Evolutionary conservation across 2,888 invertebrate genomes (phyloP), one percentile per base, ranked within the genome.

Genomic region (Drosophila paracracens): DNA sequence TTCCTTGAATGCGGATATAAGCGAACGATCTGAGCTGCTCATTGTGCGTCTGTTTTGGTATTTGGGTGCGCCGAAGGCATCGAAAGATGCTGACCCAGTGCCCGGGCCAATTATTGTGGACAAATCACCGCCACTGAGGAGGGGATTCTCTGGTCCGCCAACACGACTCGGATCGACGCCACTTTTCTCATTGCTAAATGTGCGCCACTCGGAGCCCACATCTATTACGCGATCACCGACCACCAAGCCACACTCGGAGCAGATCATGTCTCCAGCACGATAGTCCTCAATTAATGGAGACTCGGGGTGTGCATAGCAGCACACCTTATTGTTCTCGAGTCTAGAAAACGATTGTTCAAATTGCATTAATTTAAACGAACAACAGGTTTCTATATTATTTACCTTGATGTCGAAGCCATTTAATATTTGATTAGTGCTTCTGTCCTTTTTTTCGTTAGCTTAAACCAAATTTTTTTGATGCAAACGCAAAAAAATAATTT

Each of bases 121-220:
- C 33, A 99, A 94, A 93, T 99, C 99, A 51, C 98, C 97, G 0
- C 99, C 99, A 88, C 97, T 97, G 0, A 99, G 94, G 4, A 99
- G 94, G 0, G 98, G 98, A 94, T 99, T 99, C 94, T 99, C 99
- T 0, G 99, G 98, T 0, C 99, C 99, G 94, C 99, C 99, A 77
- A 99, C 99, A 97, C 99, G 99, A 94, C 99, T 99, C 6, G 99
- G 99, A 94, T 99, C 99, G 0, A 97, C 98, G 11, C 98, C 97
- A 62, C 97, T 96, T 91, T 99, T 99, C 92, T 99, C 99, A 93
- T 99, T 99, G 91, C 98, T 99, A 94, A 99, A 99, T 70, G 99
- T 99, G 92, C 99, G 95, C 99, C 99, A 99, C 94, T 99, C 99
- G 5, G 99, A 99, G 40, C 99, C 99, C n/a, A 99, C 99, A 94